Evolutionary conservation across 2,888 invertebrate species (phyloP).

Genomic region (Strigamia transsilvanica): DNA sequence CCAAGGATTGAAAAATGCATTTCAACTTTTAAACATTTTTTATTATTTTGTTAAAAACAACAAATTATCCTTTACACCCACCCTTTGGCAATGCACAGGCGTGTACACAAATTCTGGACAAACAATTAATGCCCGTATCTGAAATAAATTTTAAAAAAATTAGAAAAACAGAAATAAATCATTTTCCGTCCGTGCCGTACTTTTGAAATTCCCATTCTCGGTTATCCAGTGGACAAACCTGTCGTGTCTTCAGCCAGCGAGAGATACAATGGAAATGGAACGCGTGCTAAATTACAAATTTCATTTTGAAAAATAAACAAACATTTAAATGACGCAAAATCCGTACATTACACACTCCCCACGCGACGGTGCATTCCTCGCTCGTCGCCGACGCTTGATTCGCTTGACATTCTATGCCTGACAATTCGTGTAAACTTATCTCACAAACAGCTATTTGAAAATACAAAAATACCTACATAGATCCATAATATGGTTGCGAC

Average conservation of each 20-base stretch:
- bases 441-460: too few relatives aligned
- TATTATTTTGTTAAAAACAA: too few relatives aligned
- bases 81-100: too few relatives aligned
- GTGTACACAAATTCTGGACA: too few relatives aligned
- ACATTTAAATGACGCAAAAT: too few relatives aligned
- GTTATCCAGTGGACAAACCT: conserved; percentile 99
- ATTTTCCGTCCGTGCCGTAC: conserved; percentile 67
- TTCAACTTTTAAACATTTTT: too few relatives aligned
- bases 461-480: conserved; percentile 71
- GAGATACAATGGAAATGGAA: conserved; percentile 99
- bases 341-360: conserved; percentile 97
- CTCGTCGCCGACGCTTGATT: conserved; percentile 97
- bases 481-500: conserved; percentile 99
- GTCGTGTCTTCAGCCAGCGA: conserved; percentile 97
- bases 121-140: conserved; percentile 22
- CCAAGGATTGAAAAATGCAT: too few relatives aligned
- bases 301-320: too few relatives aligned
- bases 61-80: too few relatives aligned
- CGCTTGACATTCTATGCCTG: conserved; percentile 93
- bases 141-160: neutral
- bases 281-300: conserved; percentile 77
- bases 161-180: neutral
- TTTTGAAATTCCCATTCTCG: conserved; percentile 99
- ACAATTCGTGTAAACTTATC: too few relatives aligned
- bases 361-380: conserved; percentile 99